Evolutionary conservation across 2,888 invertebrate species (phyloP).

Genomic region (Epirrita christyi): DNA sequence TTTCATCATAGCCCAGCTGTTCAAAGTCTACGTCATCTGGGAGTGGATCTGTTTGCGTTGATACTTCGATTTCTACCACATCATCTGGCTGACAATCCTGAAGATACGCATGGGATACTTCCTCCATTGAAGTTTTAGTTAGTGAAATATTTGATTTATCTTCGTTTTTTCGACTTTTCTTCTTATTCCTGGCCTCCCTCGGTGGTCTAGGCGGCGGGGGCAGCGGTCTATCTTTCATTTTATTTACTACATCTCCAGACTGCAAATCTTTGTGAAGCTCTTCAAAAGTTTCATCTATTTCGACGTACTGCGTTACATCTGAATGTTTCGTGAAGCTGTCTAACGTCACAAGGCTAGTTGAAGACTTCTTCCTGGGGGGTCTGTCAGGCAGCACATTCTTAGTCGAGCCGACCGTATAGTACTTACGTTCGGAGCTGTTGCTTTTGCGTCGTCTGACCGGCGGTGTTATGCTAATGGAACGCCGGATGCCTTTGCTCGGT

Average conservation of each 20-base stretch:
- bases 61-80: slow-evolving; percentile 88
- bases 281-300: slow-evolving; percentile 85
- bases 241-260: slow-evolving; percentile 90
- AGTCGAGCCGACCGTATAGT: slow-evolving; percentile 86
- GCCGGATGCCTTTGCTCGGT: slow-evolving; percentile 84
- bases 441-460: slow-evolving; percentile 75
- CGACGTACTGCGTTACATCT: slow-evolving; percentile 85
- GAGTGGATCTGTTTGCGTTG: slow-evolving; percentile 93
- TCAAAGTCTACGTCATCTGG: slow-evolving; percentile 91
- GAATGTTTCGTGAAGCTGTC: slow-evolving; percentile 79
- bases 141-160: slow-evolving; percentile 43
- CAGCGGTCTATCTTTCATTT: slow-evolving; percentile 93
- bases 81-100: slow-evolving; percentile 58
- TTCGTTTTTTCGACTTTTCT: slow-evolving; percentile 54
- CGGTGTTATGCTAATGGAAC: slow-evolving; percentile 82
- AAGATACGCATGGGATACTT: slow-evolving; percentile 41
- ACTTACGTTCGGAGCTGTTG: slow-evolving; percentile 85
- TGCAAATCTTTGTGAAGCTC: slow-evolving; percentile 87
- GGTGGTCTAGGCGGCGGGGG: slow-evolving; percentile 95
- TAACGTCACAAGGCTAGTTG: slow-evolving; percentile 80
- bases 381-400: slow-evolving; percentile 83
- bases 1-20: slow-evolving; percentile 78
- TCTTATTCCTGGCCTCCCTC: slow-evolving; percentile 82
- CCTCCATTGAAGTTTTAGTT: slow-evolving; percentile 43
- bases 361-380: slow-evolving; percentile 86